phyloP scores from a whole-genome alignment of 2,888 invertebrate species.

The Bursaphelenchus okinawaensis region DNA sequence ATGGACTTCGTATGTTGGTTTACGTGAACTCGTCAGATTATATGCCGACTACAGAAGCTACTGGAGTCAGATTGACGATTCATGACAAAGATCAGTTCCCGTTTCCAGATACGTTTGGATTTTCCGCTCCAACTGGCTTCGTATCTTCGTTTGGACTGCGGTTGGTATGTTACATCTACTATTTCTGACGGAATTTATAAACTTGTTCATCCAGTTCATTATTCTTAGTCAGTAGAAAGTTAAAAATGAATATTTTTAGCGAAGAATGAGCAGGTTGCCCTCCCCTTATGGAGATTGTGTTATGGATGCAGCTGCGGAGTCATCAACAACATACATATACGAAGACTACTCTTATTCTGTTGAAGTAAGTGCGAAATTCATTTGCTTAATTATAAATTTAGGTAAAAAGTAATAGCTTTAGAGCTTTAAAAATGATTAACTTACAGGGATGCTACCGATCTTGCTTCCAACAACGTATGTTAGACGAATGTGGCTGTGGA shows the following conservation, averaged over 20 bases:
- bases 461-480: conserved; percentile 51
- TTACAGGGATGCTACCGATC: conserved; percentile 52
- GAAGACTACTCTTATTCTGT: conserved; percentile 48
- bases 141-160: conserved; percentile 49
- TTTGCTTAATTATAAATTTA: too few species aligned
- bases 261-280: conserved; percentile 39
- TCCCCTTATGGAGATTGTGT: conserved; percentile 55
- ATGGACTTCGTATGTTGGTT: conserved; percentile 51
- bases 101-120: conserved; percentile 52
- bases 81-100: conserved; percentile 56
- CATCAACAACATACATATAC: conserved; percentile 50
- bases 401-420: not conserved
- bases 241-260: conserved; percentile 13
- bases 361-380: conserved; percentile 43
- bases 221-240: too few species aligned
- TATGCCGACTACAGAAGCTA: conserved; percentile 54
- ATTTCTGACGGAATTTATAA: too few species aligned
- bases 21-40: conserved; percentile 53
- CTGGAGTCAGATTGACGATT: conserved; percentile 51
- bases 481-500: conserved; percentile 52
- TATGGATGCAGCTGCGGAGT: conserved; percentile 32
- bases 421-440: not conserved
- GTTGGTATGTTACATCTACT: conserved; percentile 39
- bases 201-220: too few species aligned
- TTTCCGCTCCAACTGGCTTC: conserved; percentile 51